Evolutionary conservation across 2,888 invertebrate genomes (phyloP).

Genomic region (Drosophila anomalata): DNA sequence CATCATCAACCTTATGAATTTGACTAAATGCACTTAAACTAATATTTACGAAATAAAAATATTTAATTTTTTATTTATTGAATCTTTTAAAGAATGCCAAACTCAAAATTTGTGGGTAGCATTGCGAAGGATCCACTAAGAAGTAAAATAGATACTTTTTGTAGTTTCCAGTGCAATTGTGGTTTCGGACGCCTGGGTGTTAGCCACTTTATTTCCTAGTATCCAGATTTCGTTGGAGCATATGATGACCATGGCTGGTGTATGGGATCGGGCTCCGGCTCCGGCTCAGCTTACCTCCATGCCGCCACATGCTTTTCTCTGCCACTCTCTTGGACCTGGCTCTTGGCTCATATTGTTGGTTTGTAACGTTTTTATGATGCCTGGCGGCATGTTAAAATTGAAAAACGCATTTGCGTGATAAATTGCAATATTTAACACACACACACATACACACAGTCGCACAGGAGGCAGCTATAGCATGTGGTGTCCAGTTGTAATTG

Average conservation of each 20-base stretch:
- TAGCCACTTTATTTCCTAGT: conserved; percentile 43
- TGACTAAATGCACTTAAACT: background rate
- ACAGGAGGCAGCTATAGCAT: conserved; percentile 70
- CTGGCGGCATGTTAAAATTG: conserved; percentile 84
- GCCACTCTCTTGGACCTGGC: conserved; percentile 25
- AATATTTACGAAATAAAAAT: background rate
- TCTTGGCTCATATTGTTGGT: conserved; percentile 74
- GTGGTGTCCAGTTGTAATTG: conserved; percentile 77
- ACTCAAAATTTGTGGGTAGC: too few relatives aligned
- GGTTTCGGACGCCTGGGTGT: conserved; percentile 30
- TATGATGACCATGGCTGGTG: conserved; percentile 7
- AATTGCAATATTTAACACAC: conserved; percentile 84
- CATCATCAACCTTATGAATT: conserved; percentile 16
- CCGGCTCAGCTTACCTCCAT: conserved; percentile 6
- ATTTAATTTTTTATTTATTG: background rate
- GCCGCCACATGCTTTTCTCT: conserved; percentile 23
- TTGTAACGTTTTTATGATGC: conserved; percentile 82
- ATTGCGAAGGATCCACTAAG: background rate
- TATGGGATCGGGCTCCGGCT: conserved; percentile 1
- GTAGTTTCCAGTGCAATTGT: background rate
- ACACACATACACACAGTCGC: conserved; percentile 35
- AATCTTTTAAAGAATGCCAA: too few relatives aligned
- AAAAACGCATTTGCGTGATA: conserved; percentile 84
- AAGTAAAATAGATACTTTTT: background rate
- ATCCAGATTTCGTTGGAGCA: conserved; percentile 10